These are phyloP conservation scores for Pelobates fuscus DNA, from an alignment of 2,113 vertebrate genomes.

Conservation along the genomic window DNA sequence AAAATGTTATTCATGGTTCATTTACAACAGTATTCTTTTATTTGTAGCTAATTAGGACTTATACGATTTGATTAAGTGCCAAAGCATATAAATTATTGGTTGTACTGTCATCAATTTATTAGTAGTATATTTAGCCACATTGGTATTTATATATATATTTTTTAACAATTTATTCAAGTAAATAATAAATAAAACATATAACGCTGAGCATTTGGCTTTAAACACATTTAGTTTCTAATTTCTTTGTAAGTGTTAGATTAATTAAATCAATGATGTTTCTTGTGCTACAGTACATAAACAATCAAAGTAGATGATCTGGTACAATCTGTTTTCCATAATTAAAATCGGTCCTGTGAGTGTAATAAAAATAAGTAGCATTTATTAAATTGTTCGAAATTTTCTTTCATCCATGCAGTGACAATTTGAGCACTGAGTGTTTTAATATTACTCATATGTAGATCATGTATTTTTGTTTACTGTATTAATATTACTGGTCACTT, in stretches of 20 bases:
- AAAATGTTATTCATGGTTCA: neutral
- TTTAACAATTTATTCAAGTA: slow-evolving; percentile 1
- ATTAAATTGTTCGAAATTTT: slow-evolving; percentile 10
- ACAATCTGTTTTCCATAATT: slow-evolving; percentile 48
- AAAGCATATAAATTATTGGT: slow-evolving; percentile 3
- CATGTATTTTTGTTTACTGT: too few species aligned
- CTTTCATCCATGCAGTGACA: too few species aligned
- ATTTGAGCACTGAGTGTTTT: too few species aligned
- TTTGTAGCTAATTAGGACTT: slow-evolving; percentile 25
- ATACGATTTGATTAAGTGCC: slow-evolving; percentile 23
- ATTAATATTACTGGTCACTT: too few species aligned
- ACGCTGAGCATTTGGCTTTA: slow-evolving; percentile 28
- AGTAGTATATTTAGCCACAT: too few species aligned
- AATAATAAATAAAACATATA: slow-evolving; percentile 15
- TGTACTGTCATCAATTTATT: too few species aligned
- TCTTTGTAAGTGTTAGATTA: slow-evolving; percentile 38
- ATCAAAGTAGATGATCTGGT: slow-evolving; percentile 43
- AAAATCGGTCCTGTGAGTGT: slow-evolving; percentile 23
- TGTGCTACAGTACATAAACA: slow-evolving; percentile 42
- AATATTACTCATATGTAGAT: too few species aligned
- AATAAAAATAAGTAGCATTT: slow-evolving; percentile 28
- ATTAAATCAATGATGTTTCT: slow-evolving; percentile 47
- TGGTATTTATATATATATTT: neutral
- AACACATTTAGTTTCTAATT: slow-evolving; percentile 23
- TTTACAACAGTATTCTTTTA: neutral